These are phyloP conservation scores for Hyposoter didymator DNA, from an alignment of 2,888 invertebrate genomes.

Conservation along the genomic window DNA sequence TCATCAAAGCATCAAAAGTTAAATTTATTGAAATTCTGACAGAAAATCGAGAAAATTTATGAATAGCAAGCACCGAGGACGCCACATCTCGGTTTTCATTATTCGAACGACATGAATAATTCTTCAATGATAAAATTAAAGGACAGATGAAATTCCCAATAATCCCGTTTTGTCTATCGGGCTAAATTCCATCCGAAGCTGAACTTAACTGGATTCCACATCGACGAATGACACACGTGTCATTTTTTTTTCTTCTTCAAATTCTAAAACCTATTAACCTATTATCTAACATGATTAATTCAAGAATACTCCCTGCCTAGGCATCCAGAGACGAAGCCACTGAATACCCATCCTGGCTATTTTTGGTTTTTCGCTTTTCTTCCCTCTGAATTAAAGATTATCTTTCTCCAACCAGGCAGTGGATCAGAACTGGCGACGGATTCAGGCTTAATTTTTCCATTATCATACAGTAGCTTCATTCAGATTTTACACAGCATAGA, in stretches of 20 bases:
- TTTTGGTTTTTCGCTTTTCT: constrained; percentile 78
- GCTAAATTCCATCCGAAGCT: background rate
- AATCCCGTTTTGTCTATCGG: background rate
- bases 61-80: background rate
- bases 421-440: constrained; percentile 38
- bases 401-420: constrained; percentile 61
- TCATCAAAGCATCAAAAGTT: background rate
- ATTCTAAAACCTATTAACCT: background rate
- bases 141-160: background rate
- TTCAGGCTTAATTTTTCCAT: constrained; percentile 64
- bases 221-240: background rate
- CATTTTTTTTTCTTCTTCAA: background rate
- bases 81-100: background rate
- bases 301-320: background rate
- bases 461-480: constrained; percentile 64
- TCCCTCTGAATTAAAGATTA: constrained; percentile 78
- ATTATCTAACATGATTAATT: background rate
- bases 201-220: background rate
- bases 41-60: background rate
- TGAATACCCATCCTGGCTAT: background rate
- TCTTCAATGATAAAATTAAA: background rate
- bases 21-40: background rate
- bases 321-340: background rate
- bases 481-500: constrained; percentile 65
- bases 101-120: background rate